phyloP scores from a whole-genome alignment of 2,113 vertebrate genomes.

The Cheirogaleus medius region DNA sequence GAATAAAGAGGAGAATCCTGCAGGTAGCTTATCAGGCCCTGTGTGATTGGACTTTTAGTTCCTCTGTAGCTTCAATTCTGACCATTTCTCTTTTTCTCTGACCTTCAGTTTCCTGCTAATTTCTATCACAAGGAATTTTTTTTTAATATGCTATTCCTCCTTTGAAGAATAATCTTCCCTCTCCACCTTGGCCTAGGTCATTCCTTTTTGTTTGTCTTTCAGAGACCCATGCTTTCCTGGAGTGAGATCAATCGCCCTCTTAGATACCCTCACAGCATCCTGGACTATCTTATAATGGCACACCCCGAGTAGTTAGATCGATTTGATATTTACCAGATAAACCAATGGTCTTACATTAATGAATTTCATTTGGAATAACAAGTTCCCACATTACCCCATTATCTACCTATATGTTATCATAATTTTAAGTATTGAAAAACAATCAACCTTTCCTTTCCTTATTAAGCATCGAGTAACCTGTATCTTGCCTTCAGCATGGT shows the following conservation, averaged over 20 bases:
- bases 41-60: background rate
- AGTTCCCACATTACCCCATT: background rate
- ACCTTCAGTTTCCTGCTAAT: background rate
- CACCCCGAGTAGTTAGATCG: background rate
- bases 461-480: background rate
- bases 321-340: background rate
- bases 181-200: background rate
- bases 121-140: background rate
- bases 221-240: background rate
- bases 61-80: too few relatives aligned
- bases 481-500: background rate
- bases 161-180: background rate
- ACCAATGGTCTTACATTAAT: background rate
- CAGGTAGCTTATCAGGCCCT: background rate
- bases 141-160: background rate
- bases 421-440: background rate
- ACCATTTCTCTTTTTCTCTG: background rate
- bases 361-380: slow-evolving; percentile 7
- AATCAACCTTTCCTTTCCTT: background rate
- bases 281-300: background rate
- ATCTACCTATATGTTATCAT: background rate
- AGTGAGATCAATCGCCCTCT: background rate
- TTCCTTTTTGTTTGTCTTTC: background rate
- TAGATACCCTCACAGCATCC: background rate
- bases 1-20: background rate